phyloP scores from a whole-genome alignment of 2,113 vertebrate species.

The Siniperca chuatsi region DNA sequence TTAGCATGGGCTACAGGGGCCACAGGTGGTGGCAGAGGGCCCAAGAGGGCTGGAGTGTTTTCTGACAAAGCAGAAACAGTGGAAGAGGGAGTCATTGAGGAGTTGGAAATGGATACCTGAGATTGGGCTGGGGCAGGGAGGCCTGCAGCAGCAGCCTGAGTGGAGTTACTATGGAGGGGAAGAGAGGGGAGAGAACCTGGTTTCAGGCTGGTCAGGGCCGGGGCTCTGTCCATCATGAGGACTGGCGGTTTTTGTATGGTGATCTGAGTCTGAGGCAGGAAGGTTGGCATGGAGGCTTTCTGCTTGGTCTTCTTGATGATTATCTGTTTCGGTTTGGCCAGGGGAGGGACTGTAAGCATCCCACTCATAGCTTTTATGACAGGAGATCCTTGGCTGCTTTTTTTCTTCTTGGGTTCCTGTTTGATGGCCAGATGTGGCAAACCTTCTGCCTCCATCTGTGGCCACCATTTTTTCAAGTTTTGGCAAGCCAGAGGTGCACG shows the following conservation, averaged over 20 bases:
- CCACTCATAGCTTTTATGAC: conserved; percentile 77
- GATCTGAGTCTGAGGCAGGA: conserved; percentile 91
- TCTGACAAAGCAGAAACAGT: conserved; percentile 63
- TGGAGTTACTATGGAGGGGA: conserved; percentile 65
- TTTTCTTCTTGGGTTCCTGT: conserved; percentile 91
- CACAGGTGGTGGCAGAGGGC: conserved; percentile 39
- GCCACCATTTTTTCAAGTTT: conserved; percentile 90
- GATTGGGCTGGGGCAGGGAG: conserved; percentile 87
- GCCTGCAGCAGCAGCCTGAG: conserved; percentile 85
- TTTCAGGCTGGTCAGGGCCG: conserved; percentile 63
- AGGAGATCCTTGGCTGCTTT: conserved; percentile 81
- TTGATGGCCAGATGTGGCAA: conserved; percentile 81
- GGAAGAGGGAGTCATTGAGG: conserved; percentile 72
- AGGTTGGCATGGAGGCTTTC: conserved; percentile 91
- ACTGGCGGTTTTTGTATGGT: conserved; percentile 84
- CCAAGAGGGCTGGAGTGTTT: conserved; percentile 59
- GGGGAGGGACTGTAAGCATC: conserved; percentile 63
- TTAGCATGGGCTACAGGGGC: conserved; percentile 49
- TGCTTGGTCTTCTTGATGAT: conserved; percentile 93
- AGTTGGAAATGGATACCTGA: conserved; percentile 91
- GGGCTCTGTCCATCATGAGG: conserved; percentile 71
- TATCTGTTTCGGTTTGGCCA: conserved; percentile 90
- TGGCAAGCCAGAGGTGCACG: conserved; percentile 74
- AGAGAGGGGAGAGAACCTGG: conserved; percentile 73
- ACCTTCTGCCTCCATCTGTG: conserved; percentile 79